A percentile compares a stretch with the other conserved stretches of the same genome.
These are phyloP conservation scores for Sinocyclocheilus anophthalmus DNA, from an alignment of 2,113 vertebrate genomes.

Conservation along the genomic window DNA sequence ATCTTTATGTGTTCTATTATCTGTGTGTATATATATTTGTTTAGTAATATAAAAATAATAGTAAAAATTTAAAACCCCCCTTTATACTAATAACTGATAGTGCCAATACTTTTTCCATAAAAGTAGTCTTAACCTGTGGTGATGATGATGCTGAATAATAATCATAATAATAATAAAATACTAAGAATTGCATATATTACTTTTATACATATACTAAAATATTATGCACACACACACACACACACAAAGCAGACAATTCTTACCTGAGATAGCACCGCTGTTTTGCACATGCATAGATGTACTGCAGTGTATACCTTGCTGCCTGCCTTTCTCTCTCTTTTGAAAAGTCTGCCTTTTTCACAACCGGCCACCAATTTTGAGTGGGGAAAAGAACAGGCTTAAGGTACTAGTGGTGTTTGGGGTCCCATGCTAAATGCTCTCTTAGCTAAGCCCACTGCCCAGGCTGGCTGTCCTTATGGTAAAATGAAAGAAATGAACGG, in stretches of 20 bases:
- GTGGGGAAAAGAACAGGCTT: conserved; percentile 34
- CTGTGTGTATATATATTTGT: too few relatives aligned
- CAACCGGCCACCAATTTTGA: conserved; percentile 45
- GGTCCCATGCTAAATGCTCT: conserved; percentile 46
- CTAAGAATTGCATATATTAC: too few relatives aligned
- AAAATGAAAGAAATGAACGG: conserved; percentile 99
- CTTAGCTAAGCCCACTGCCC: conserved; percentile 83
- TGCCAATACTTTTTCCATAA: too few relatives aligned
- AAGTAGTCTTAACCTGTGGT: too few relatives aligned
- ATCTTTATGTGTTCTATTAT: too few relatives aligned
- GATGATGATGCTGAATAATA: too few relatives aligned
- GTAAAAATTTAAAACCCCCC: too few relatives aligned
- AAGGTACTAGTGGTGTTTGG: conserved; percentile 53
- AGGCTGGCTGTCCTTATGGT: conserved; percentile 86
- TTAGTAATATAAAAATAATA: too few relatives aligned
- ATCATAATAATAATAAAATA: too few relatives aligned
- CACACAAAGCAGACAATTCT: not conserved
- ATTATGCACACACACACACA: too few relatives aligned
- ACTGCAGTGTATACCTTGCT: not conserved
- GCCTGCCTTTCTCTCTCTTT: conserved; percentile 6
- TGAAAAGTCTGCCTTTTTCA: conserved; percentile 11
- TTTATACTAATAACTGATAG: too few relatives aligned
- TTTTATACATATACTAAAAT: too few relatives aligned
- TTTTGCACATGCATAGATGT: not conserved
- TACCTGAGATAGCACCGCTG: not conserved